Evolutionary conservation across 2,888 invertebrate genomes (phyloP), one percentile per base, ranked within the genome.

Genomic region (Druceiella hillmani): DNA sequence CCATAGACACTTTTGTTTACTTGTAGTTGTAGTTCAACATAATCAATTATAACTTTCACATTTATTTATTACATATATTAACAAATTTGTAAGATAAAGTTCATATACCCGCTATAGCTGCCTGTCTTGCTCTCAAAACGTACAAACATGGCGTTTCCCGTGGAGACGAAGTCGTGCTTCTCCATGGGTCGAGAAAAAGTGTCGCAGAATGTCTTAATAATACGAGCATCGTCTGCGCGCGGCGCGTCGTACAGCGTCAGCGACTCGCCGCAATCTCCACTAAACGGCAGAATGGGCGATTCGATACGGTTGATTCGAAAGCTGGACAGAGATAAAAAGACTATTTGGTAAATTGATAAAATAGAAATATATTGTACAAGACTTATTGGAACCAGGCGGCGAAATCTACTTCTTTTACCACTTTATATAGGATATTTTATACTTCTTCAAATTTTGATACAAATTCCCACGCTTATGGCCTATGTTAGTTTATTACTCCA

Each of bases 141-240:
- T 0, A 92, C 90, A 54, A 86, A 91, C 52, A 92, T 76, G 0
- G 91, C 82, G 48, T 87, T 88, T 4, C 87, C 86, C 0, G 87
- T 88, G 1, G 91, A 91, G 1, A 92, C 87, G 50, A 92, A 92
- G 59, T 92, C 91, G 52, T 90, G 87, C 54, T 91, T 92, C 63
- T 92, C 91, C 87, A 91, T 87, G 1, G 91, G 89, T 46, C 88
- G 80, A 17, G 90, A 90, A 66, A 91, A 91, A 3, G 92, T 92
- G 62, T 93, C 92, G 63, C 93, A 93, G 66, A 93, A 92, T 1
- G 91, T 92, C 62, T 92, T 92, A 55, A 92, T 90, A 52, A 93
- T 91, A 49, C 82, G 78, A 0, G 91, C 87, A 47, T 91, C 90
- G 55, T 92, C 91, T 3, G 91, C 86, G 71, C 87, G 81, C 15